Evolutionary conservation across 2,113 vertebrate genomes (phyloP).

Genomic region (Sebastes schlegelii): DNA sequence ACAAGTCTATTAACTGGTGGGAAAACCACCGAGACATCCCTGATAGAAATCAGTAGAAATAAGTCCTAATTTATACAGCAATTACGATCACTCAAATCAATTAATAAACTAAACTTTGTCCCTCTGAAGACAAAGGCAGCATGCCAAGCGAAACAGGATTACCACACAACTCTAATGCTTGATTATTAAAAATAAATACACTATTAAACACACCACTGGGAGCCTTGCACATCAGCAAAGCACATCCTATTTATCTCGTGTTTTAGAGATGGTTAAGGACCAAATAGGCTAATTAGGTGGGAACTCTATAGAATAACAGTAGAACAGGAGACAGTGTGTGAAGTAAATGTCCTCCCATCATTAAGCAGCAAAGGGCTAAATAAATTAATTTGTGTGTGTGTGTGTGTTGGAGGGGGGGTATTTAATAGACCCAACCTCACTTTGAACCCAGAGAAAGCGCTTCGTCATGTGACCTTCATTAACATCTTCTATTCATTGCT

Average conservation of each 20-base stretch:
- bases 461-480: constrained; percentile 81
- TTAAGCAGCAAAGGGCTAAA: constrained; percentile 59
- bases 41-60: constrained; percentile 13
- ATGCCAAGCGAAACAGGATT: constrained; percentile 49
- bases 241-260: constrained; percentile 50
- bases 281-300: constrained; percentile 72
- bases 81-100: constrained; percentile 28
- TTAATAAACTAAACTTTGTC: constrained; percentile 43
- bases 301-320: constrained; percentile 64
- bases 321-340: constrained; percentile 51
- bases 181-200: constrained; percentile 71
- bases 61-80: constrained; percentile 1
- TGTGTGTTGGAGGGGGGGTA: constrained; percentile 10
- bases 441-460: constrained; percentile 56
- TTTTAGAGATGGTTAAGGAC: constrained; percentile 46
- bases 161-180: constrained; percentile 55
- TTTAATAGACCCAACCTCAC: constrained; percentile 71
- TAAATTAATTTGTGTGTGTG: constrained; percentile 36
- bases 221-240: constrained; percentile 37
- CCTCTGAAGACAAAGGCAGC: constrained; percentile 22
- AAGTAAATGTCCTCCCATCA: constrained; percentile 65
- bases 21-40: too few species aligned
- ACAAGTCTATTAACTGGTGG: too few species aligned
- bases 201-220: constrained; percentile 60
- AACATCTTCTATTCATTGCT: constrained; percentile 75